Evolutionary conservation across 2,888 invertebrate genomes (phyloP), one percentile per base, ranked within the genome.

Genomic region (Epinotia bilunana): DNA sequence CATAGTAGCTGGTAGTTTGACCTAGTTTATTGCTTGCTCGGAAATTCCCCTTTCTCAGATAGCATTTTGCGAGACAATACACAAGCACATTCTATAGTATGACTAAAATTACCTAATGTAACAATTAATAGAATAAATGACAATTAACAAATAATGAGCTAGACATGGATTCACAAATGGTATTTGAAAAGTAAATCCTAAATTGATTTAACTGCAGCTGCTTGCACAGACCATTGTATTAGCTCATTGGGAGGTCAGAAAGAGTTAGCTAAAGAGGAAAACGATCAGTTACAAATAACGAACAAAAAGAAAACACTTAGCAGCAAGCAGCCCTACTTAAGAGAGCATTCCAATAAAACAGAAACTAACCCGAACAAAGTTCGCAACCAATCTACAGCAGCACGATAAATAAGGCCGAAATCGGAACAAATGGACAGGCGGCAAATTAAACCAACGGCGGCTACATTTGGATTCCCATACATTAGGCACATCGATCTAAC

Each of bases 371-470:
- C 43, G 46, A 76, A 76, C 76, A 63, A 73, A 73, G 62, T 76
- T 73, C 64, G 64, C 76, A 86, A 84, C 86, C 90, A 90, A 91
- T 91, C 86, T 86, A 82, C 81, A 79, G 80, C 80, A 84, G 83
- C 83, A 85, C 92, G 84, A 93, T 93, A 93, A 93, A 93, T 92
- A 92, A 90, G 86, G 83, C 83, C 85, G 84, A 88, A 92, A 94
- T 93, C 92, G 92, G 90, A 92, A 92, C 90, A 88, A 93, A 93
- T 93, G 92, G 92, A 93, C 93, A 92, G 87, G 87, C 89, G 89
- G 91, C 90, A 90, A 93, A 93, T 93, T 93, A 92, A 92, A 90
- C 90, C 87, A 83, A 84, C 82, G 83, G 82, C 83, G 81, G 80
- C 81, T 87, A 86, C 84, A 83, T 89, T 92, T 90, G 92, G 91